Base-by-base conservation (phyloP, 2,888 invertebrate genomes). In the Erannis defoliaria region DNA sequence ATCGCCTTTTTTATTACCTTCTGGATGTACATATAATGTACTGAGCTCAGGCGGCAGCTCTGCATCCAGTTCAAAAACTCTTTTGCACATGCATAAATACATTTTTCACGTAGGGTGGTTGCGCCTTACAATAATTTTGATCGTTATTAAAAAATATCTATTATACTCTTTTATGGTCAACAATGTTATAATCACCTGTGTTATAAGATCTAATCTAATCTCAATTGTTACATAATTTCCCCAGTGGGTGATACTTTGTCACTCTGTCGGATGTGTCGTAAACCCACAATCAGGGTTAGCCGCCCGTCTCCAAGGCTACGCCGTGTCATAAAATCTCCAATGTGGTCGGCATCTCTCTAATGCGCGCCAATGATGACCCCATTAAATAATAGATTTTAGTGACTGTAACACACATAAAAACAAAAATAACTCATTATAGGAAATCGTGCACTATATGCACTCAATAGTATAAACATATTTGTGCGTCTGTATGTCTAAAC, bases 261-360 rank as follows among this genome's bases (percentile, higher is more conserved):
- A 42, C 40, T 33, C 68, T 66, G 70, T 69, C 70, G 68, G 68
- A 68, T 70, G 65, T 70, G 67, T 78, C 78, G 74, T 82, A 77
- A 80, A 80, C 76, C 74, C 68, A 70, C 68, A 75, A 73, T 72
- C 74, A 76, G 77, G 75, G 77, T 72, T 72, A 73, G 64, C 57
- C 55, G 66, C 66, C 57, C 56, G 48, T 55, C 62, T 65, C 71
- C 77, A 78, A 80, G 78, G 78, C 66, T 53, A 68, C 67, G 43
- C 14, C 21, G 46, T 42, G 57, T 55, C 49, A 51, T 70, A 70
- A 66, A 63, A 54, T 56, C 43, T 55, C 50, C 62, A 62, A 61
- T 63, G 53, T 54, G 29, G 40, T 51, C 40, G 50, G 42, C 48
- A 40, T 55, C 14, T 50, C 50, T 33, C 18, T 55, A 43, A 54